These are phyloP conservation scores for Aleadryas rufinucha DNA, from an alignment of 2,113 vertebrate species.

Conservation along the genomic window DNA sequence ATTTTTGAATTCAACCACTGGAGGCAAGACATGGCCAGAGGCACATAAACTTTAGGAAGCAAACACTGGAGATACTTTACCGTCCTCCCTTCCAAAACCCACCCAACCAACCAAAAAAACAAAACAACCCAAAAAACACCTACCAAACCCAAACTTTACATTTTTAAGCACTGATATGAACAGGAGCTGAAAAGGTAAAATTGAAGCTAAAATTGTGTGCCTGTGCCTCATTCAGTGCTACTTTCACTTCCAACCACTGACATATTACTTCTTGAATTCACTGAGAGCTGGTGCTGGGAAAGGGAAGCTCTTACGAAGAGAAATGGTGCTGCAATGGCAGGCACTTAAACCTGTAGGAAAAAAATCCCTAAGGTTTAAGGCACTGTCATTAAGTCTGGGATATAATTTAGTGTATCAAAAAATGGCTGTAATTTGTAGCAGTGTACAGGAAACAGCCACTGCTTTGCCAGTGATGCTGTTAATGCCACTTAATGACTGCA, in stretches of 20 bases:
- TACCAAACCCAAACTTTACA: background rate
- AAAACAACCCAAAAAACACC: background rate
- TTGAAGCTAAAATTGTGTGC: background rate
- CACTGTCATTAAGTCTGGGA: background rate
- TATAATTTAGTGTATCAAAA: background rate
- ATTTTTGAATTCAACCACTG: background rate
- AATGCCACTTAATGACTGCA: background rate
- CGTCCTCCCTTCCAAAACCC: background rate
- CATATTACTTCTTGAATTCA: background rate
- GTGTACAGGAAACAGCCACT: background rate
- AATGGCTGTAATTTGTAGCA: background rate
- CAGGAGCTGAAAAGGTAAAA: background rate
- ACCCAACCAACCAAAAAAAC: background rate
- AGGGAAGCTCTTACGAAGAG: background rate
- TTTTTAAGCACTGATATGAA: background rate
- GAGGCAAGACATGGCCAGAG: background rate
- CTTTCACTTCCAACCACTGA: background rate
- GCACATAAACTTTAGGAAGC: background rate
- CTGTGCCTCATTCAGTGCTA: background rate
- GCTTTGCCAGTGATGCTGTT: background rate
- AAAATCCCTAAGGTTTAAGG: background rate
- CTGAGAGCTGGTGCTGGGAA: background rate
- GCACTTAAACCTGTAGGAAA: background rate
- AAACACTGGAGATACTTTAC: background rate
- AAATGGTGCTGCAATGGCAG: background rate